phyloP scores from a whole-genome alignment of 2,888 invertebrate genomes.

The Eristalis pertinax region DNA sequence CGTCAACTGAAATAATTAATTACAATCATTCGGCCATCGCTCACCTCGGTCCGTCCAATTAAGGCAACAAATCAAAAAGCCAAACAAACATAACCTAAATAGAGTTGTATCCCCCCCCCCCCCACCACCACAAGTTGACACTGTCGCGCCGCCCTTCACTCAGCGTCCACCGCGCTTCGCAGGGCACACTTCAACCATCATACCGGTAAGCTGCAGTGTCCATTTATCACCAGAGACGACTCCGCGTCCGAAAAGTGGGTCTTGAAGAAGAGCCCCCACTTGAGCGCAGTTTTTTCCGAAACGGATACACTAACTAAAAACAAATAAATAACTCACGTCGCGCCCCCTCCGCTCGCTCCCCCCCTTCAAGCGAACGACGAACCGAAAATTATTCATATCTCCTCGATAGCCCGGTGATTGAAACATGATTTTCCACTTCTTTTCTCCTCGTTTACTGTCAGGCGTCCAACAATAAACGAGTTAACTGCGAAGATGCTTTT shows the following conservation, averaged over 20 bases:
- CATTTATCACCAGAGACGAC: too few relatives aligned
- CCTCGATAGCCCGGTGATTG: slow-evolving; percentile 48
- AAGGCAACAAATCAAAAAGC: slow-evolving; percentile 58
- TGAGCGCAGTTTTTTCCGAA: background rate
- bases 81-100: slow-evolving; percentile 38
- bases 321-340: slow-evolving; percentile 17
- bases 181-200: background rate
- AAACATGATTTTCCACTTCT: slow-evolving; percentile 67
- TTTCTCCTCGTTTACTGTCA: slow-evolving; percentile 23
- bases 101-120: background rate
- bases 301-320: slow-evolving; percentile 5
- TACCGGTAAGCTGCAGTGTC: too few relatives aligned
- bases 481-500: slow-evolving; percentile 38
- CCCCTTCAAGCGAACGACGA: background rate
- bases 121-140: background rate
- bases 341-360: background rate
- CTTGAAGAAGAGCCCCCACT: background rate
- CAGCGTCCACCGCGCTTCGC: background rate
- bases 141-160: background rate
- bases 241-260: background rate
- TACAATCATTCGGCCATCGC: slow-evolving; percentile 42
- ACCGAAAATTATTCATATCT: slow-evolving; percentile 44
- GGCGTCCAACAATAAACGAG: slow-evolving; percentile 42
- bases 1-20: slow-evolving; percentile 52
- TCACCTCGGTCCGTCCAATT: slow-evolving; percentile 46